Percentiles rank a stretch among this genome's conserved stretches.
phyloP scores from a whole-genome alignment of 2,113 vertebrate species.

The Actenoides hombroni region DNA sequence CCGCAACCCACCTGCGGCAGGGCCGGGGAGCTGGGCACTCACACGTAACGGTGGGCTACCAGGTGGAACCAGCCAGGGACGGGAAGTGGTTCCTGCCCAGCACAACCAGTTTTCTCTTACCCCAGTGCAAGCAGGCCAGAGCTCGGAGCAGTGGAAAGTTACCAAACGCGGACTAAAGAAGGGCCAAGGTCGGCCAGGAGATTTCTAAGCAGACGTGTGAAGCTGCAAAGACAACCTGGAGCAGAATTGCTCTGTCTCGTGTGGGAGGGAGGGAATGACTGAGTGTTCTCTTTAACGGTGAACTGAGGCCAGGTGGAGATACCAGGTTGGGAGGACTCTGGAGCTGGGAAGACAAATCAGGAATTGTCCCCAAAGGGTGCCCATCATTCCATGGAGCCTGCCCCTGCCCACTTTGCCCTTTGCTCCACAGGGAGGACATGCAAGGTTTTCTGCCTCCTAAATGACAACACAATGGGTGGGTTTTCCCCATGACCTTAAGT shows the following conservation, averaged over 20 bases:
- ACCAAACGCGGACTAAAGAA: conserved; percentile 24
- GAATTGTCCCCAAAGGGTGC: background rate
- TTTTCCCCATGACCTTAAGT: background rate
- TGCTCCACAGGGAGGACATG: background rate
- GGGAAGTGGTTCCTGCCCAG: conserved; percentile 51
- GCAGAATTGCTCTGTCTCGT: background rate
- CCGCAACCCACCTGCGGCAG: accelerated
- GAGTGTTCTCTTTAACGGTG: accelerated
- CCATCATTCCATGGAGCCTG: background rate
- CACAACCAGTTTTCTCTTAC: conserved; percentile 67
- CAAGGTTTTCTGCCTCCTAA: background rate
- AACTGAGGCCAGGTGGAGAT: accelerated
- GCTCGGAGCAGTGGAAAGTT: conserved; percentile 58
- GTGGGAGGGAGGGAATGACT: background rate
- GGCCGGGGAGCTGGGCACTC: background rate
- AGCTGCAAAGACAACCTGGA: conserved; percentile 37
- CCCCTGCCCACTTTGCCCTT: background rate
- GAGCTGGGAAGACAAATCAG: background rate
- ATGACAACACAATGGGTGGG: accelerated
- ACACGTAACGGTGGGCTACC: background rate
- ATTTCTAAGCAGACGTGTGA: background rate
- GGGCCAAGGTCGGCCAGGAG: conserved; percentile 60
- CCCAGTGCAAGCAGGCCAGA: background rate
- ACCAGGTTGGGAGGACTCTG: background rate
- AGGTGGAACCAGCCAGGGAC: conserved; percentile 35